Base-by-base conservation (phyloP, 2,888 invertebrate species). In the Dicyrtomina minuta region DNA sequence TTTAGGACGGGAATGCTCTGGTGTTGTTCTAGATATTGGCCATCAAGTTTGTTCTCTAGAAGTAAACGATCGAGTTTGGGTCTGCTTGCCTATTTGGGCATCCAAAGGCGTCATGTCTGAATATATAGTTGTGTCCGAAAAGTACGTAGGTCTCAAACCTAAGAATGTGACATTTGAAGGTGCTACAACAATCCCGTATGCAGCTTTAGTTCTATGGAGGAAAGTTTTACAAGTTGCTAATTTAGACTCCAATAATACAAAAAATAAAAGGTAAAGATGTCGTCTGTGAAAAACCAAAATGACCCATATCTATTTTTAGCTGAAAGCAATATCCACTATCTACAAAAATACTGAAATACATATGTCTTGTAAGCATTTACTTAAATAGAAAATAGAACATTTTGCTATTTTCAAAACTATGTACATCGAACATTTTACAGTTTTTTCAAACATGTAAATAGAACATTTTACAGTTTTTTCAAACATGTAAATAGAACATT, bases 41-140 rank as follows among this genome's bases (percentile, higher is more conserved):
- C 82, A 81, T 72, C 82, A 83, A 73, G 87, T 88, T 8, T 82
- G 82, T 26, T 82, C 84, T 70, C 84, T 88, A 75, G 86, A 87
- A 77, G 83, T 87, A 24, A 88, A 88, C 1, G 88, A 88, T 78
- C 86, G 87, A 80, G 87, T 88, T 33, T 87, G 86, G 84, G 80
- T 86, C 61, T 82, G 84, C 4, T 81, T 84, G 61, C 86, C 87
- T 51, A 85, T 85, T 72, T 88, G 87, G 85, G 83, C 84, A 22
- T 59, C 73, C 12, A 56, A 66, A 46, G 77, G 77, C 26, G 59
- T 75, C 17, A 74, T 78, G 75, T 75, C 78, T n/a, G 78, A 78
- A 53, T 78, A 75, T 62, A 68, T 75, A 15, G 71, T 71, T 8
- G 73, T 78, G 22, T 68, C 74, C 26, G 74, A 76, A 70, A 73